Evolutionary conservation across 1,140 invertebrate species (phyloP).

Genomic region (Tetraneura akinire): DNA sequence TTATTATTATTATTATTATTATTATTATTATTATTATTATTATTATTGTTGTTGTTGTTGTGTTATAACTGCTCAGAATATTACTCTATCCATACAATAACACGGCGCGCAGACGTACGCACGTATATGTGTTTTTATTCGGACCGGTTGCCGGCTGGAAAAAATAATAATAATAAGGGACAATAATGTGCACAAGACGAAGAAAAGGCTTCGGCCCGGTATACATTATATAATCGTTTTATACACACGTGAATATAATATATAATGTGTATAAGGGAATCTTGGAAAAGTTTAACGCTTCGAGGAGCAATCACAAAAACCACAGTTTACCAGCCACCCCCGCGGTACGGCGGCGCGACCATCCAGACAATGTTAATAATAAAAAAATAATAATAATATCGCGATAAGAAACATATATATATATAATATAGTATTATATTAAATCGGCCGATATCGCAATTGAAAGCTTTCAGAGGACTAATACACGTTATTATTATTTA

Average conservation of each 20-base stretch:
- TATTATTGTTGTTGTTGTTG: constrained; percentile 38
- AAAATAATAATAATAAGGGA: constrained; percentile 23
- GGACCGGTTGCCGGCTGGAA: constrained; percentile 41
- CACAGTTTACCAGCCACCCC: constrained; percentile 45
- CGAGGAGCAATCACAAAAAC: constrained; percentile 50
- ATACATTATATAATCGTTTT: constrained; percentile 47
- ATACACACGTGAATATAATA: constrained; percentile 38
- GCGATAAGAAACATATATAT: constrained; percentile 17
- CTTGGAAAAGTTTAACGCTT: constrained; percentile 49
- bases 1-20: too few relatives aligned
- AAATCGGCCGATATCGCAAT: neutral
- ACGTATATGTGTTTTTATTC: constrained; percentile 29
- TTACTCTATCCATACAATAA: constrained; percentile 50
- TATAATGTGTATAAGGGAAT: constrained; percentile 34
- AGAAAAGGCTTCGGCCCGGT: constrained; percentile 34
- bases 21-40: too few relatives aligned
- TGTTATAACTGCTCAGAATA: constrained; percentile 43
- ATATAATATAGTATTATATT: too few relatives aligned
- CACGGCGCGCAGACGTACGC: constrained; percentile 4
- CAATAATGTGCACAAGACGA: constrained; percentile 34
- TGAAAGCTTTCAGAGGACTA: constrained; percentile 28
- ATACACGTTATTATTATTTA: constrained; percentile 40
- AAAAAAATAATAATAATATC: constrained; percentile 49
- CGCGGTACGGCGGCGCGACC: neutral
- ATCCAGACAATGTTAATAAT: constrained; percentile 44